phyloP scores from a whole-genome alignment of 2,113 vertebrate species.

The Melanerpes formicivorus region DNA sequence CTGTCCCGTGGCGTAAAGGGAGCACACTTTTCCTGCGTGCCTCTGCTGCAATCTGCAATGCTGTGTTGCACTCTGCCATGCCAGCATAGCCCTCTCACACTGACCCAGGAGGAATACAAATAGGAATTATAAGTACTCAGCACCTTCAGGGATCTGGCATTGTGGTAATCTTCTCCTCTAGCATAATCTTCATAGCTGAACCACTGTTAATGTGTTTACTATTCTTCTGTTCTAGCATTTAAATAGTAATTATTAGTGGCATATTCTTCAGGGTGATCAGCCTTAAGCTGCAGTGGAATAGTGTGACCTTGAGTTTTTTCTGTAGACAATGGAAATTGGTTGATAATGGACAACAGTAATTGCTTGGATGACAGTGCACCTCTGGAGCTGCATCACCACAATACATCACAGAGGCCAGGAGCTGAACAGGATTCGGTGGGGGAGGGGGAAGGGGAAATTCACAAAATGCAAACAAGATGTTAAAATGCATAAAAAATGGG shows the following conservation, averaged over 20 bases:
- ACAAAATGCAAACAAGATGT: conserved; percentile 37
- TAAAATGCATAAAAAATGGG: conserved; percentile 23
- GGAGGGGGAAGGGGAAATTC: background rate
- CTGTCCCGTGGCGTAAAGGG: background rate
- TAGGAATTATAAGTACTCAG: background rate
- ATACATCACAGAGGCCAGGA: conserved; percentile 13
- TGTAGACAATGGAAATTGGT: conserved; percentile 40
- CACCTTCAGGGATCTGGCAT: background rate
- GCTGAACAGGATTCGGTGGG: conserved; percentile 19
- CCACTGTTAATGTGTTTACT: background rate
- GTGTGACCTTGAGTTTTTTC: conserved; percentile 51
- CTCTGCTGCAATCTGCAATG: background rate
- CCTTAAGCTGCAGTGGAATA: background rate
- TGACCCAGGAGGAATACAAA: background rate
- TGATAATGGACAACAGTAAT: conserved; percentile 50
- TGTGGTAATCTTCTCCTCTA: conserved; percentile 2
- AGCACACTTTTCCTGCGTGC: fast-evolving
- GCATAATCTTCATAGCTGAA: conserved; percentile 10
- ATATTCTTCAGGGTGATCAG: conserved; percentile 42
- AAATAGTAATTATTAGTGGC: conserved; percentile 32
- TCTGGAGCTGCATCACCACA: conserved; percentile 38
- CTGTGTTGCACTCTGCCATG: background rate
- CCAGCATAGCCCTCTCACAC: background rate
- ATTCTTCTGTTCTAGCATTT: conserved; percentile 9
- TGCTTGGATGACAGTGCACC: conserved; percentile 42